phyloP scores from a whole-genome alignment of 2,797 vertebrate species.

The Pelodytes ibericus region DNA sequence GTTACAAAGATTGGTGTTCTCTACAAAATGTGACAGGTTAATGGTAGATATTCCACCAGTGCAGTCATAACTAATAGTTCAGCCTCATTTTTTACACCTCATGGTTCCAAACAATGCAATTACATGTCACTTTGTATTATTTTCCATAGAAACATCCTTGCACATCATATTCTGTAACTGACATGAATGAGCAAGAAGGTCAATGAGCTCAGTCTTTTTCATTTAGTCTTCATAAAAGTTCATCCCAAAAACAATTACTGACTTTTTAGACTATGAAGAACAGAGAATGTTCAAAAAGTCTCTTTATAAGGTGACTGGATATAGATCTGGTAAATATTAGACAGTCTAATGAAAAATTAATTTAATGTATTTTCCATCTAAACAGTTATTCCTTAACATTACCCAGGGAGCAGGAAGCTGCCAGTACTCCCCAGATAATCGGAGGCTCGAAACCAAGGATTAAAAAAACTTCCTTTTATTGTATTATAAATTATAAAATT shows the following conservation, averaged over 20 bases:
- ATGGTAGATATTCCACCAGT: constrained; percentile 45
- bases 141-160: constrained; percentile 12
- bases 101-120: constrained; percentile 38
- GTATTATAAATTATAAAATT: too few species aligned
- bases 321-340: too few species aligned
- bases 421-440: too few species aligned
- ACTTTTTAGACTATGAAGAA: not conserved
- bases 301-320: too few species aligned
- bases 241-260: not conserved
- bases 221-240: not conserved
- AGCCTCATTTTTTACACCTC: constrained; percentile 41
- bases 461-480: too few species aligned
- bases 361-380: too few species aligned
- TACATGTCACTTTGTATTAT: constrained; percentile 41
- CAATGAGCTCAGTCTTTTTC: not conserved
- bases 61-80: constrained; percentile 42
- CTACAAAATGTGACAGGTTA: constrained; percentile 49
- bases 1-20: constrained; percentile 5
- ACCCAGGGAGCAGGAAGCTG: too few species aligned
- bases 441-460: too few species aligned
- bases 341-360: too few species aligned
- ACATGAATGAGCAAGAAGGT: constrained; percentile 25
- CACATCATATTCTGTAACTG: constrained; percentile 18
- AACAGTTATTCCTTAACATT: too few species aligned
- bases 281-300: too few species aligned